A percentile compares a stretch with the other conserved stretches of the same genome.
Conservation (phyloP, 2,797 vertebrate genomes). For the Falco novaeseelandiae region DNA sequence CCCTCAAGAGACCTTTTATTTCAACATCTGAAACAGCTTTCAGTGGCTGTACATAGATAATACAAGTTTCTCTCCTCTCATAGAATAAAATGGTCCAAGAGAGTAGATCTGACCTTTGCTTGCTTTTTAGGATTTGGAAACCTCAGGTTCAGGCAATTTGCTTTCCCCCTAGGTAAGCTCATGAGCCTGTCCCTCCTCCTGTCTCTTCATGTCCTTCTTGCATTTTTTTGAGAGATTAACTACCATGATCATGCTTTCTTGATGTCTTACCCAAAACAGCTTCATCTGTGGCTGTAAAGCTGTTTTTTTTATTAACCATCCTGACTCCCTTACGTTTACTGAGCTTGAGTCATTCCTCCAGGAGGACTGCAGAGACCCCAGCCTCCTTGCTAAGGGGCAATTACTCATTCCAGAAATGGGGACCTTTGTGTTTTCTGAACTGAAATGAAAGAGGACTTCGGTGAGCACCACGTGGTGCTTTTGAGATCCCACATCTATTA, state of each 20-base stretch:
- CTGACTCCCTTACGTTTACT: background rate
- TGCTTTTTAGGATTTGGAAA: background rate
- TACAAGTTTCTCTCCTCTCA: background rate
- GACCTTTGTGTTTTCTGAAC: background rate
- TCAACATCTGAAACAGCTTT: background rate
- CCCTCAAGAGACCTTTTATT: background rate
- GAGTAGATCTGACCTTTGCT: background rate
- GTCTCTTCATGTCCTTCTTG: rapidly evolving
- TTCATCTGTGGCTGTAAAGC: background rate
- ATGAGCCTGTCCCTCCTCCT: background rate
- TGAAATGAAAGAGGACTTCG: background rate
- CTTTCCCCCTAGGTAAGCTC: background rate
- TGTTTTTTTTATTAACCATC: background rate
- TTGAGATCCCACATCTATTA: too few species aligned
- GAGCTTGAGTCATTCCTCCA: background rate
- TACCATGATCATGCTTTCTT: background rate
- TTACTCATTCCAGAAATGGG: background rate
- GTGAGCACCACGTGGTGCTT: background rate
- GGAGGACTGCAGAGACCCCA: background rate
- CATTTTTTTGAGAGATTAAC: background rate
- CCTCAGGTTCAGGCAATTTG: background rate
- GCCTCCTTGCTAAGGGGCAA: background rate
- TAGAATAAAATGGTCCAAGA: background rate
- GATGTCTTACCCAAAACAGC: background rate
- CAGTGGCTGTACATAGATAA: background rate